Base-by-base conservation (phyloP, 2,797 vertebrate species). In the Schizopygopsis pylzovi region DNA sequence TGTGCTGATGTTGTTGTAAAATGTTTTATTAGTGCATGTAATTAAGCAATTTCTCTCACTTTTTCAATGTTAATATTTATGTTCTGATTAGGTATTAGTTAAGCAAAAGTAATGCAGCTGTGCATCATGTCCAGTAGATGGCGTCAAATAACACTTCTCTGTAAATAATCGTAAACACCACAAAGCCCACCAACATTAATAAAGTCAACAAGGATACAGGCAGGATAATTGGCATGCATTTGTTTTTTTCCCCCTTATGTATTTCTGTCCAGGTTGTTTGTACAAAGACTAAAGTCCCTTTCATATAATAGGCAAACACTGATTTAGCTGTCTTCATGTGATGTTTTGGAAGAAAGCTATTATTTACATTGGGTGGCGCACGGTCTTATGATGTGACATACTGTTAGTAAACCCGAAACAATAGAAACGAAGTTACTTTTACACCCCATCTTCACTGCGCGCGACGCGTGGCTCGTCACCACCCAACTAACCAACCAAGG, bases 61-160 rank as follows among this genome's bases (percentile, higher is more conserved):
- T n/a, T 43, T 65, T 4, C 13, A 47, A 79, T 8, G 4, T 47
- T 47, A 15, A 20, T 65, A 80, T 47, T 37, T 65, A 3, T 28
- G 11, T 49, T 49, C 65, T 49, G 11, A 52, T 67, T 15, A 37
- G 18, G 22, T 8, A 45, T 1, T 43, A 28, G 1, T 67, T 43
- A 33, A 76, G n/a, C 13, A 18, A 47, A 25, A 52, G 18, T 5
- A 59, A 18, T 70, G 59, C 65, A 33, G 4, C 18, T 77, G 7
- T 25, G 9, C 43, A 25, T 20, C 3, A 52, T 45, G n/a, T 39
- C 86, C 89, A 70, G 47, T 56, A 90, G 89, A 68, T 82, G 88
- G 89, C 79, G 86, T 65, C 88, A 88, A 54, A 71, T 10, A 39
- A 68, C 72, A 77, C 45, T 15, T 61, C 4, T 78, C 10, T 43